Evolutionary conservation across 1,140 invertebrate genomes (phyloP), one percentile per base, ranked within the genome.

Genomic region (Hycleus phaleratus): DNA sequence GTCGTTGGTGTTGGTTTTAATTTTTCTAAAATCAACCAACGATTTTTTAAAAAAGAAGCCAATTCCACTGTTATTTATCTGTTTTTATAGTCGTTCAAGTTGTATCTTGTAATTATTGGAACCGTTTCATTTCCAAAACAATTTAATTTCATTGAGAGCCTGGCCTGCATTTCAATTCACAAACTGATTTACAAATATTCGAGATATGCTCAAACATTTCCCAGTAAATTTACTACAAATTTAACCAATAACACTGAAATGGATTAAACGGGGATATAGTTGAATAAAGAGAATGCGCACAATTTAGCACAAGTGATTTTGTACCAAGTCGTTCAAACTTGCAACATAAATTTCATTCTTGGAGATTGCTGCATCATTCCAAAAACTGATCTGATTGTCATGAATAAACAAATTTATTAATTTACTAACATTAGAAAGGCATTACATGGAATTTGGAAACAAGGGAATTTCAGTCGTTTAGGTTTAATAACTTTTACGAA

Each of bases 271-370:
- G 55, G 64, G 64, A 60, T 63, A 59, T 65, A 64, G 57, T 64
- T 64, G 61, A 68, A 64, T 66, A 66, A 68, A 66, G 66, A 68
- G 66, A 67, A 68, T 68, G 64, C 60, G 64, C 59, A 66, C 64
- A 64, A 68, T 68, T 68, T 66, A 63, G 62, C 61, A 49, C 59
- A 64, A 68, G 64, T 65, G 64, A 68, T 66, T 68, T 63, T 58
- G 64, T 64, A 68, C 66, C 59, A 65, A 68, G 66, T 65, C 66
- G 53, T 64, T 66, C 66, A 64, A 68, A 68, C 59, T 68, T 68
- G 62, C 61, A 68, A 66, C 62, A 68, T 68, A 68, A 68, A 68
- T 68, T 68, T 56, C 49, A 44, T 58, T 50, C 54, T 9, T 18
- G 18, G 18, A 18, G 18, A 18, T 18, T 18, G 18, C 46, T 48